A percentile compares a stretch with the other conserved stretches of the same genome.
Conservation (phyloP, 2,797 vertebrate species). For the Meriones psammophilus region DNA sequence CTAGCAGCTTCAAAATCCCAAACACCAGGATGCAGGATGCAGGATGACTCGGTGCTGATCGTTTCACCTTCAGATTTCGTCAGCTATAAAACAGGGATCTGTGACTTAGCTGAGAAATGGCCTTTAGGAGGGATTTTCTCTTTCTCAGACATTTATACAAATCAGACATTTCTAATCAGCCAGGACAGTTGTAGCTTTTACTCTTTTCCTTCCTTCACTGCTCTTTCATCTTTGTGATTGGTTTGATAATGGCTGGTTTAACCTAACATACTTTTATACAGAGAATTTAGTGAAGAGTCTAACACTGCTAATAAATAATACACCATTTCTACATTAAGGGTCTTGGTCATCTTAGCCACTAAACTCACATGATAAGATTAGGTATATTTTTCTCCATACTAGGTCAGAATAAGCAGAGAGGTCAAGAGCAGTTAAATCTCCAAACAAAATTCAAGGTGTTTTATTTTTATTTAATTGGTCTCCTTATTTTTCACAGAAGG, state of each 20-base stretch:
- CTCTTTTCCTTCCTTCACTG: background rate
- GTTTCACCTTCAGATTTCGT: constrained; percentile 46
- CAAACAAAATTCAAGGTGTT: background rate
- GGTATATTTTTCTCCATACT: constrained; percentile 18
- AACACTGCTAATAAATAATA: constrained; percentile 44
- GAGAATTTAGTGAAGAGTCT: constrained; percentile 33
- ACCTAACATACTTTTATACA: background rate
- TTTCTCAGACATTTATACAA: background rate
- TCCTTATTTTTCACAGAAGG: constrained; percentile 50
- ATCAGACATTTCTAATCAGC: background rate
- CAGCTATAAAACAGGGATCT: constrained; percentile 11
- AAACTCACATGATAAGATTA: background rate
- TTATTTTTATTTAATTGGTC: background rate
- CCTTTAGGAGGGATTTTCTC: background rate
- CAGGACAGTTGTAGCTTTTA: background rate
- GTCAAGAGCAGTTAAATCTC: background rate
- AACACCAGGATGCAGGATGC: background rate
- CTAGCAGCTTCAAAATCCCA: background rate
- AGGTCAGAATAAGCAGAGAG: constrained; percentile 26
- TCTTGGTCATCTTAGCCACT: background rate
- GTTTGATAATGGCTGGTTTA: background rate
- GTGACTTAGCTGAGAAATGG: constrained; percentile 22
- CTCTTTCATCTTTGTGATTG: background rate
- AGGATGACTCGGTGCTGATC: background rate
- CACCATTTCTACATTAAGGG: background rate